phyloP scores from a whole-genome alignment of 2,797 vertebrate genomes.

The Labeo calbasu region DNA sequence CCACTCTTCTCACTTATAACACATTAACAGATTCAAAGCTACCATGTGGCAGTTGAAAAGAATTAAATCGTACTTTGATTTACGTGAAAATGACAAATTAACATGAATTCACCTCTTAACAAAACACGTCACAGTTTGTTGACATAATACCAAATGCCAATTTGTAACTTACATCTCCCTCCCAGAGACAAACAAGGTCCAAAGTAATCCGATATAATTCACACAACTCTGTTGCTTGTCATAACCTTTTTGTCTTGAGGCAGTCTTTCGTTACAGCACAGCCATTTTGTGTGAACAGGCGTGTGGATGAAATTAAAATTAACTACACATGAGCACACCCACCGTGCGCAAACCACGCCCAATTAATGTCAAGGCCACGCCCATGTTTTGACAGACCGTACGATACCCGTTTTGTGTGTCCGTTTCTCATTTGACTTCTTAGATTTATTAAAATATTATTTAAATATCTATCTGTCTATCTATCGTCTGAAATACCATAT shows the following conservation, averaged over 20 bases:
- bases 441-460: neutral
- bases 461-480: neutral
- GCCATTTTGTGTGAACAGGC: conserved; percentile 55
- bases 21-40: neutral
- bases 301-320: conserved; percentile 32
- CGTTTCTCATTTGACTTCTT: neutral
- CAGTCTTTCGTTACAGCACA: conserved; percentile 41
- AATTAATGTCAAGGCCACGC: neutral
- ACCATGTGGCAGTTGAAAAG: neutral
- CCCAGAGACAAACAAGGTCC: conserved; percentile 9
- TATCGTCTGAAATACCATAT: neutral
- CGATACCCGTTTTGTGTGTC: neutral
- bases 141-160: neutral
- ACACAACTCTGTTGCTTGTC: neutral
- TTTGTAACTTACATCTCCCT: conserved; percentile 16
- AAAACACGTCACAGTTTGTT: conserved; percentile 2
- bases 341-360: conserved; percentile 32
- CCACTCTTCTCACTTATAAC: neutral
- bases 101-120: neutral
- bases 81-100: neutral
- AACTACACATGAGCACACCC: conserved; percentile 40
- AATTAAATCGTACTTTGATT: neutral
- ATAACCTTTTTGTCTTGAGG: conserved; percentile 7
- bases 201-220: neutral
- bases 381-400: neutral